Evolutionary conservation across 2,797 vertebrate species (phyloP).

Genomic region (Peromyscus nudipes): DNA sequence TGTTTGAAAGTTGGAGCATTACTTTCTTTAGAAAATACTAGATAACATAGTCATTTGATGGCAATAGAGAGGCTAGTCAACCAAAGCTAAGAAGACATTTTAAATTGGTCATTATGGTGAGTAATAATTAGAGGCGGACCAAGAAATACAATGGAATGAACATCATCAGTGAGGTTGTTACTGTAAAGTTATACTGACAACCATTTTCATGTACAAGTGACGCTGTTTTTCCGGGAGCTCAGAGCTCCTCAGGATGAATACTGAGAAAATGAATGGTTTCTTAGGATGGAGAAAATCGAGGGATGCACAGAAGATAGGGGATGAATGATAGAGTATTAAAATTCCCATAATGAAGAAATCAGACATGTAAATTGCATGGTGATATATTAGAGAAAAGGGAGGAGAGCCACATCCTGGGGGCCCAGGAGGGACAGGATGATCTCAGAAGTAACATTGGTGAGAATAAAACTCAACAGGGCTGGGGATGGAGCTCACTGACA

Average conservation of each 20-base stretch:
- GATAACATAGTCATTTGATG: neutral
- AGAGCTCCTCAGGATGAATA: neutral
- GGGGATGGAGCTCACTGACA: neutral
- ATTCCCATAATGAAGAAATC: neutral
- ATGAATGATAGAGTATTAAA: neutral
- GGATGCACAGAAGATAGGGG: neutral
- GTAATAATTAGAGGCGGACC: neutral
- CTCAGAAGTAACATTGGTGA: neutral
- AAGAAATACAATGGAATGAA: neutral
- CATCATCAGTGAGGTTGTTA: neutral
- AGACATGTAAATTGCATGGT: neutral
- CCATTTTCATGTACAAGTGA: neutral
- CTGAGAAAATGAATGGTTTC: neutral
- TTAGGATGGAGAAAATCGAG: neutral
- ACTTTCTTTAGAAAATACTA: constrained; percentile 17
- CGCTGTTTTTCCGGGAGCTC: neutral
- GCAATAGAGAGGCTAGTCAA: neutral
- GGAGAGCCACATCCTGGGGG: neutral
- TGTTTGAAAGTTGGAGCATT: neutral
- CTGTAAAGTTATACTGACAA: neutral
- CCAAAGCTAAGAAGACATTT: neutral
- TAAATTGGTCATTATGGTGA: neutral
- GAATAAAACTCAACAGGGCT: neutral
- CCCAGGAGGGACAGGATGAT: neutral
- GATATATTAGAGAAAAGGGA: neutral